Base-by-base conservation (phyloP, 2,888 invertebrate species). In the Philopedon plagiatum region DNA sequence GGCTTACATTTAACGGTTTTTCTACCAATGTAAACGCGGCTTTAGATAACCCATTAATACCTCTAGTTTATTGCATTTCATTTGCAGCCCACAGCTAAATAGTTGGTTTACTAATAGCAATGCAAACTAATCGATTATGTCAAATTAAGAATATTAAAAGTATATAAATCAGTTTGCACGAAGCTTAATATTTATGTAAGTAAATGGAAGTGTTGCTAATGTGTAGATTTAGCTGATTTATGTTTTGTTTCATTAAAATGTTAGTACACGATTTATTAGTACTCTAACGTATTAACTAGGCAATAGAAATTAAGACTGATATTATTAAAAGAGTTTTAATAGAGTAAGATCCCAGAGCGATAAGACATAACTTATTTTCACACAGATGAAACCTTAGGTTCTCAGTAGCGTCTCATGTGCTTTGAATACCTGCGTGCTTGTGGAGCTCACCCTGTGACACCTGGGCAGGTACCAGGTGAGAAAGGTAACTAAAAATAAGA, bases 121-220 rank as follows among this genome's bases (percentile, higher is more conserved):
- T 67, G 67, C 29, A 51, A 67, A 67, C 60, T 60, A 60, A 60
- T 60, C 41, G 51, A 32, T 57, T 60, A 29, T 37, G 67, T 67
- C 67, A 51, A 60, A 67, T 67, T 67, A 67, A 34, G 67, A 34
- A 26, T 60, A 60, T 60, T 67, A 60, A 61, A 67, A 51, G 37
- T 46, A 51, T 46, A 67, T 67, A 67, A 67, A 67, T 60, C 58
- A 60, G 37, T 67, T 67, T 37, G 29, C 60, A 23, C 5, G 29
- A 57, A 51, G 26, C 23, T 56, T 51, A 34, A 46, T 57, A 15
- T 32, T 58, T 26, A 60, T 60, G 58, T 58, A 58, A 26, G 51
- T 29, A 15, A 23, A 46, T 46, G 46, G 13, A 32, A 29, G 15
- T 61, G 26, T 5, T 37, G 57, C 8, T 37, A 37, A 29, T 34